Evolutionary conservation across 2,797 vertebrate species (phyloP), one percentile per base, ranked within the genome.

Genomic region (Meriones psammophilus): DNA sequence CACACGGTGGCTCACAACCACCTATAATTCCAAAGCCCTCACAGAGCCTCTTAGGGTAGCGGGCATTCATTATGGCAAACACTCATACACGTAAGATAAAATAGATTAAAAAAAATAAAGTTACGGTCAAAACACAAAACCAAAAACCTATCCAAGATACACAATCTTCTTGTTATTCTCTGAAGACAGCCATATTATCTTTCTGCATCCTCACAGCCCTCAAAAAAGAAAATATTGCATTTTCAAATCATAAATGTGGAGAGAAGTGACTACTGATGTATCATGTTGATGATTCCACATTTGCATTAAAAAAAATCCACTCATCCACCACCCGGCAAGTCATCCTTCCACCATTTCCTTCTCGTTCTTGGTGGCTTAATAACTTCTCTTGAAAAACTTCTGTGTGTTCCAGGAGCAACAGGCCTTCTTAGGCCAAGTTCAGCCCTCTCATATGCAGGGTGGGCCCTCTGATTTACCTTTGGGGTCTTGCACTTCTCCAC

Each of bases 401-500:
- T 76, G 39, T 91, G 96, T 89, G 84, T 93, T 86, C 1, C 88
- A 68, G 50, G 94, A 69, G 66, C 92, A 92, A 64, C 88, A 74
- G 58, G 76, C 28, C 88, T 94, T 96, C 94, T 91, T 58, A 86
- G 93, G 42, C 96, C 54, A 94, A 54, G 74, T 15, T 58, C 13
- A 46, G 87, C 95, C 92, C 24, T 73, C 24, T 3, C n/a, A 15
- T 30, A 28, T 93, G 33, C 28, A 14, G 93, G 92, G 87, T 93
- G 71, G 83, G 85, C 95, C 81, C 71, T 80, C 92, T 97, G 89
- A 89, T 96, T 97, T 96, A 95, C 89, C 87, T 42, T 12, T 86
- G 89, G 92, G 95, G 95, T 96, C 93, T 97, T 92, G 91, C 64
- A 88, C 90, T 96, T 92, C 69, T 89, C 93, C 88, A 94, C 86